Evolutionary conservation across 2,797 vertebrate genomes (phyloP).

Genomic region (Ciconia nigra): DNA sequence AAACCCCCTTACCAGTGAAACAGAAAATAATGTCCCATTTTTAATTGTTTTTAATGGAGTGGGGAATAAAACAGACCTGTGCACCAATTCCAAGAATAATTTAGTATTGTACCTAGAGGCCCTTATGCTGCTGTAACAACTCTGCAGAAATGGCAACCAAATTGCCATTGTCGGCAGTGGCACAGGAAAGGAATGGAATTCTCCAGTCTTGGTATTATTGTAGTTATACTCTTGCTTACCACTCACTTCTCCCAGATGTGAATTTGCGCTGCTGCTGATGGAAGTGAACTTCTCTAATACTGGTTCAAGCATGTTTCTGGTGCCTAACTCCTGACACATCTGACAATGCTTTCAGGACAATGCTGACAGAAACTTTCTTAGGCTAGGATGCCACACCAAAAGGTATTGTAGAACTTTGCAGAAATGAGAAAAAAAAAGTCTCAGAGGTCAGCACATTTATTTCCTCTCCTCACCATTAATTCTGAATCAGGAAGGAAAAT

Average conservation of each 20-base stretch:
- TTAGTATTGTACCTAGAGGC: not conserved
- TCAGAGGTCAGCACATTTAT: not conserved
- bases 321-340: not conserved
- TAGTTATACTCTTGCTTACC: not conserved
- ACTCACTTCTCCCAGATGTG: not conserved
- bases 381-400: not conserved
- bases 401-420: not conserved
- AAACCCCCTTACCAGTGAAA: not conserved
- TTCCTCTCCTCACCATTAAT: not conserved
- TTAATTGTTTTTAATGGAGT: not conserved
- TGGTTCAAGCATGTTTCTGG: not conserved
- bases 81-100: not conserved
- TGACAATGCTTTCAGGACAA: not conserved
- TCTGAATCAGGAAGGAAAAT: not conserved
- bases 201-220: not conserved
- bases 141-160: not conserved
- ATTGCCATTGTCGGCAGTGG: not conserved
- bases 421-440: not conserved
- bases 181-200: not conserved
- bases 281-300: not conserved
- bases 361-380: not conserved
- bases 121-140: not conserved
- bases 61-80: not conserved
- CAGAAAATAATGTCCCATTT: not conserved
- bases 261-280: not conserved